phyloP scores from a whole-genome alignment of 2,888 invertebrate genomes.

The Apamea anceps region DNA sequence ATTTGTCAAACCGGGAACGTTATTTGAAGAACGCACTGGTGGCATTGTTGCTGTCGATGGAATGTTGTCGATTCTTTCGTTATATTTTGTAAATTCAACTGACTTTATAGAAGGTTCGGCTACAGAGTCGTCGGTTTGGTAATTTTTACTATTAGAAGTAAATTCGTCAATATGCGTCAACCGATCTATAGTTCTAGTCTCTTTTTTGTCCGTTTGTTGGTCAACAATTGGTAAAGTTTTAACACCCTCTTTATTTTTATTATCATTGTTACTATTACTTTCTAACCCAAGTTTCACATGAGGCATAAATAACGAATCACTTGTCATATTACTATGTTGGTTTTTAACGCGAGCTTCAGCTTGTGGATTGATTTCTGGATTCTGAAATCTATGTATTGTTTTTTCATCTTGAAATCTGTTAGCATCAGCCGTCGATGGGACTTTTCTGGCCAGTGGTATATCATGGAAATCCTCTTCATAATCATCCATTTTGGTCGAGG shows the following conservation, averaged over 20 bases:
- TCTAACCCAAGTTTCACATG: conserved; percentile 29
- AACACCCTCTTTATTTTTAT: conserved; percentile 40
- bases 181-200: conserved; percentile 51
- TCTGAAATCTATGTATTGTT: conserved; percentile 36
- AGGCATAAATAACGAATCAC: conserved; percentile 21
- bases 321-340: conserved; percentile 42
- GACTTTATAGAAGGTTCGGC: conserved; percentile 79
- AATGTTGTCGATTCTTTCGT: conserved; percentile 72
- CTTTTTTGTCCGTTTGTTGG: conserved; percentile 29
- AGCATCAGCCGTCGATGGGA: conserved; percentile 55
- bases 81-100: conserved; percentile 70
- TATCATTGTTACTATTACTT: conserved; percentile 29
- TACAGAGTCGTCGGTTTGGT: conserved; percentile 77
- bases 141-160: conserved; percentile 74
- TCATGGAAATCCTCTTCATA: conserved; percentile 58
- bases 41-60: conserved; percentile 56
- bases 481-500: conserved; percentile 38
- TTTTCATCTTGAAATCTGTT: conserved; percentile 51
- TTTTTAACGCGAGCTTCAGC: conserved; percentile 14
- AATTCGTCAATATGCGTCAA: conserved; percentile 50
- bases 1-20: conserved; percentile 75
- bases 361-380: conserved; percentile 22
- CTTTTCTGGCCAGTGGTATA: conserved; percentile 62
- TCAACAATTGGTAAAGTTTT: conserved; percentile 27
- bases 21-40: conserved; percentile 77